Conservation (phyloP, 30 jellyfish, hydroid and myxozoan genomes). For the Hydra vulgaris region DNA sequence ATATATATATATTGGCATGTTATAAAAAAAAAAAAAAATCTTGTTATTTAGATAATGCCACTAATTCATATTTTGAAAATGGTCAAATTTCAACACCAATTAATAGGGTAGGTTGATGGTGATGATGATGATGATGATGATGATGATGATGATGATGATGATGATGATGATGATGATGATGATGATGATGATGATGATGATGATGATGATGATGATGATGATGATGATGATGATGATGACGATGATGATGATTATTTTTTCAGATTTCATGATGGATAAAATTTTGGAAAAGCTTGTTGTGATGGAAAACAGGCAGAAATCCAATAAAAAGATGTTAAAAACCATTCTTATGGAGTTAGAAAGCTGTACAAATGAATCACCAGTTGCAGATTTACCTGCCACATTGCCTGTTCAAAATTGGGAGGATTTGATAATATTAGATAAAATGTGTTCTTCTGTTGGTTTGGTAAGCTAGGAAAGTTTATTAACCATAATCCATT, state of each 20-base stretch:
- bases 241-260: background rate
- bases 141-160: background rate
- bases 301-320: slow-evolving; percentile 17
- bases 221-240: background rate
- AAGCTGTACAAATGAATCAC: background rate
- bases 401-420: background rate
- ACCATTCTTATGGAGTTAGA: slow-evolving; percentile 40
- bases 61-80: background rate
- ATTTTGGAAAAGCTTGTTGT: background rate
- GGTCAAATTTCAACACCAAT: background rate
- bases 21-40: background rate
- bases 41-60: background rate
- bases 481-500: background rate
- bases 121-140: background rate
- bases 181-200: background rate
- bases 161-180: background rate
- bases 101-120: background rate
- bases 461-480: background rate
- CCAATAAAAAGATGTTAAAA: slow-evolving; percentile 24
- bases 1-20: background rate
- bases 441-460: background rate
- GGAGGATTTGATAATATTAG: background rate
- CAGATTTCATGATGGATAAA: background rate
- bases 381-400: background rate
- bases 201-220: background rate